Base-by-base conservation (phyloP, 2,797 vertebrate species). In the Ctenopoma kingsleyae region DNA sequence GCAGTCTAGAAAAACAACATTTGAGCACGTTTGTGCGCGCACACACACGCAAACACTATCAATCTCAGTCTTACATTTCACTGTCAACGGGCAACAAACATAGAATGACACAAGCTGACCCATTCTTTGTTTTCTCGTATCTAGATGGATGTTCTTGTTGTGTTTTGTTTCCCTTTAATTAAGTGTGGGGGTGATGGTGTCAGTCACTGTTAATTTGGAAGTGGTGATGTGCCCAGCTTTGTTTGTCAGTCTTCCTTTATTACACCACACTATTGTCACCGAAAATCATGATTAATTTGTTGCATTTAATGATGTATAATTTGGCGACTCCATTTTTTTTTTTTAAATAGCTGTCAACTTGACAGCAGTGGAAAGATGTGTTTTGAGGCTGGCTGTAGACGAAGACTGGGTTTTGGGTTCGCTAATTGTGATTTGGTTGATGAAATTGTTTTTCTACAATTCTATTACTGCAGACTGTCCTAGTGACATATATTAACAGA, bases 231-330 rank as follows among this genome's bases (percentile, higher is more conserved):
- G 52, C 72, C 77, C 23, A 8, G 84, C 86, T 83, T 87, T 89
- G 83, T 91, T 86, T 91, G 91, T 89, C 88, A 86, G 67, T 90
- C 82, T 89, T 75, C 75, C 72, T 88, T 89, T 88, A 92, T 91
- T 83, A 88, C 80, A 80, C 70, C 72, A 68, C 83, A 81, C 72
- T 19, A 78, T 81, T 90, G 89, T 89, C 89, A 85, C 62, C 47
- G 69, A 87, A 93, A 92, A 91, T 91, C 87, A 90, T 76, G 86
- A 91, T 90, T 90, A 81, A 92, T 91, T 89, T 89, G 89, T 89
- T 83, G 79, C 76, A 86, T 85, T 91, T 87, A 91, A 92, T 74
- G 83, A 82, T 57, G 79, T 85, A 67, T 86, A 85, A 91, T 90
- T 90, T 87, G 80, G 76, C 64, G 83, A 74, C 71, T 85, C 49